A percentile compares a stretch with the other conserved stretches of the same genome.
Conservation (phyloP, 1,140 invertebrate species). For the Hycleus cichorii region DNA sequence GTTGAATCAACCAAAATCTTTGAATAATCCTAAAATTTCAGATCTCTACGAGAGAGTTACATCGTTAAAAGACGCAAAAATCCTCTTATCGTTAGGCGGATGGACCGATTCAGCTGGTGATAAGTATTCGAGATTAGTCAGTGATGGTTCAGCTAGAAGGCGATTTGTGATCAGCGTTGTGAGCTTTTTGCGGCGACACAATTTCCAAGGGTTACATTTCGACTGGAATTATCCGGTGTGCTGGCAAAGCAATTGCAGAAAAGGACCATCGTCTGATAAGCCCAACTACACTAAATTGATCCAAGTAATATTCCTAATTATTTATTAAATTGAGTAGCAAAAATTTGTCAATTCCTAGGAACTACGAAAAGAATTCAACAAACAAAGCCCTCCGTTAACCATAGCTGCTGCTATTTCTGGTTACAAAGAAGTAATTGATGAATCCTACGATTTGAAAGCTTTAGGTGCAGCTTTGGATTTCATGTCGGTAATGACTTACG, state of each 20-base stretch:
- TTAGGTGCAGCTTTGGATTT: slow-evolving; percentile 69
- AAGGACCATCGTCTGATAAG: slow-evolving; percentile 67
- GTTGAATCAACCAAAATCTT: background rate
- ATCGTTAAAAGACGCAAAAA: slow-evolving; percentile 54
- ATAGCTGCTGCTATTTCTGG: slow-evolving; percentile 81
- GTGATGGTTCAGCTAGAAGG: slow-evolving; percentile 52
- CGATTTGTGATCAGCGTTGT: slow-evolving; percentile 61
- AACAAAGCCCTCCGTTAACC: slow-evolving; percentile 55
- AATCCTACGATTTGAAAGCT: slow-evolving; percentile 68
- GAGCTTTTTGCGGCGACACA: slow-evolving; percentile 61
- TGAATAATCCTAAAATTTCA: slow-evolving; percentile 34
- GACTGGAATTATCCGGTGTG: slow-evolving; percentile 91
- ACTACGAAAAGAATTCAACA: slow-evolving; percentile 66
- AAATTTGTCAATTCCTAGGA: slow-evolving; percentile 49
- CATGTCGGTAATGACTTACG: slow-evolving; percentile 82
- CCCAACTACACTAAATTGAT: slow-evolving; percentile 69
- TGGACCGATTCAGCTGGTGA: slow-evolving; percentile 82
- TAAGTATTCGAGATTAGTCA: slow-evolving; percentile 74
- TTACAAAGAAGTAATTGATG: slow-evolving; percentile 80
- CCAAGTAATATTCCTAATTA: slow-evolving; percentile 44
- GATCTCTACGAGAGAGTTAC: slow-evolving; percentile 63
- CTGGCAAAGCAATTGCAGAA: slow-evolving; percentile 83
- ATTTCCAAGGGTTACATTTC: slow-evolving; percentile 75
- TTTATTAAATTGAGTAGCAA: background rate
- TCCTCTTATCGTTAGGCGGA: slow-evolving; percentile 77